A percentile compares a stretch with the other conserved stretches of the same genome.
Conservation (phyloP, 2,113 vertebrate species). For the Elephas maximus region DNA sequence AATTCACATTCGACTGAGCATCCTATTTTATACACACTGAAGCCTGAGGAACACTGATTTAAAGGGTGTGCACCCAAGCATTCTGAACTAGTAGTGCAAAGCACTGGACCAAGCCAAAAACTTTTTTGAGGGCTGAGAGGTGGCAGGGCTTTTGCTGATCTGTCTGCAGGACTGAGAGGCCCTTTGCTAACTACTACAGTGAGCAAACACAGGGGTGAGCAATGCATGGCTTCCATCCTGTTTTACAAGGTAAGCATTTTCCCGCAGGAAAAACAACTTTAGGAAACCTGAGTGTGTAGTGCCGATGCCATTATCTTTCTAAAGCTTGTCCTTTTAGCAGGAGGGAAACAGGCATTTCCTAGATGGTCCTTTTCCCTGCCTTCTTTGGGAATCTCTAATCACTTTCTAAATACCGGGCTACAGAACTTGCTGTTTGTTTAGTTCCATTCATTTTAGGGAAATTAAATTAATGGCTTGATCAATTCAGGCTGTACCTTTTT, state of each 20-base stretch:
- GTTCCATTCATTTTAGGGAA: not conserved
- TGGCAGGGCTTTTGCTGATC: slow-evolving; percentile 54
- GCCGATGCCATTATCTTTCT: slow-evolving; percentile 31
- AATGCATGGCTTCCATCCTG: slow-evolving; percentile 63
- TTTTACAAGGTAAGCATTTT: slow-evolving; percentile 67
- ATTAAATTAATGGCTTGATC: slow-evolving; percentile 5
- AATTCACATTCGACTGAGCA: not conserved
- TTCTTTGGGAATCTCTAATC: not conserved
- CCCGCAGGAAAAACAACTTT: slow-evolving; percentile 74
- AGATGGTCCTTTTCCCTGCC: slow-evolving; percentile 6
- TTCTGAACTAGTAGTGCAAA: not conserved
- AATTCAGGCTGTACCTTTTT: not conserved
- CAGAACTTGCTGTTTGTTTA: not conserved
- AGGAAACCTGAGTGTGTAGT: slow-evolving; percentile 52
- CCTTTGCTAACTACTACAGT: slow-evolving; percentile 79
- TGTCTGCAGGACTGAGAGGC: slow-evolving; percentile 76
- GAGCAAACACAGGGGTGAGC: slow-evolving; percentile 78
- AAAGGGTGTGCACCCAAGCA: not conserved
- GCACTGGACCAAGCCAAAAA: not conserved
- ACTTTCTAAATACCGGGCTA: slow-evolving; percentile 8
- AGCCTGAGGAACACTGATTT: not conserved
- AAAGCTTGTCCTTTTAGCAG: not conserved
- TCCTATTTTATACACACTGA: not conserved
- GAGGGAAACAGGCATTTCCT: not conserved
- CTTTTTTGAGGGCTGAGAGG: not conserved